Base-by-base conservation (phyloP, 1,140 invertebrate genomes). In the Pseudomyrmex concolor region DNA sequence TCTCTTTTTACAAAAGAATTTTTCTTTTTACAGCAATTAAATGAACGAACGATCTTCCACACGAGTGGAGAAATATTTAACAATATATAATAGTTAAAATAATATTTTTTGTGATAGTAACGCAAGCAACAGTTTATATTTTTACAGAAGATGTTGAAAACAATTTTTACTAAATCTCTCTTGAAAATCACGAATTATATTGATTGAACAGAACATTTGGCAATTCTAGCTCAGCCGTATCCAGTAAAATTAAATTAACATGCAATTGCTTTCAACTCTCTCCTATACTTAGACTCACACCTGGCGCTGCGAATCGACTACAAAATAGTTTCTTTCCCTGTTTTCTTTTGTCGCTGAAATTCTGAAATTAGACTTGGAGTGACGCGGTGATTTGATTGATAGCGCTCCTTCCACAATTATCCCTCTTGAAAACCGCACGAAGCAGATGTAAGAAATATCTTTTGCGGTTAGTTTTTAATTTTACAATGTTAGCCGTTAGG, bases 341-440 rank as follows among this genome's bases (percentile, higher is more conserved):
- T 34, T 51, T 68, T 78, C 8, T 57, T 59, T 19, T 43, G 73
- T 82, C 50, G 57, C 63, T 77, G 86, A 89, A 71, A 86, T 90
- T 85, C 63, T 77, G 86, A 89, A 71, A 86, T 90, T 85, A 86
- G 88, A 85, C 89, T 90, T 90, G 89, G 89, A 90, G 89, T 90
- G 89, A 90, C 54, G 17, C 63, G n/a, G 25, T 48, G 57, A 82
- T 17, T 66, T 10, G 15, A 17, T 63, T 74, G 54, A 48, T 55
- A 63, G 10, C 55, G 55, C 9, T 22, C 43, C 48, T 74, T 54
- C 67, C 25, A n/a, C 71, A 17, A 19, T 43, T 48, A 22, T 2
- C 7, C 17, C 12, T 15, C 17, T 76, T 10, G 9, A 67, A 67
- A 9, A n/a, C 67, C 8, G 17, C 2, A 12, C 17, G 34, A n/a